Evolutionary conservation across 2,797 vertebrate species (phyloP), one percentile per base, ranked within the genome.

Genomic region (Sarcophilus harrisii): DNA sequence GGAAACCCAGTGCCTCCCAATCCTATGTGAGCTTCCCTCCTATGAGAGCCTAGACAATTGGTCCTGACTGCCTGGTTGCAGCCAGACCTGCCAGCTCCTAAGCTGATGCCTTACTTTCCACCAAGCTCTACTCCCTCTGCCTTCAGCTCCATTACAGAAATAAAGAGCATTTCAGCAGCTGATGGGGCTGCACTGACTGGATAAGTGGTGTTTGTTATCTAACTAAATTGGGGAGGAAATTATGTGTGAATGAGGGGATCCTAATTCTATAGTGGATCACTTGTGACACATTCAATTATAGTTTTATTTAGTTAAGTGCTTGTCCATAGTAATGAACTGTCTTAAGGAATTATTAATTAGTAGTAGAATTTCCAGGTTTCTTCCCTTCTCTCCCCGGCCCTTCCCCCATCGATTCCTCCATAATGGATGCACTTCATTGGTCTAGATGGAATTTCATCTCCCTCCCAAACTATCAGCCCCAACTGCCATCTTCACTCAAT

Each of bases 261-360:
- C 96, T 93, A 98, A 96, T 93, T 90, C 96, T 97, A 97, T 73
- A 2, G 58, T 97, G 92, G 97, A 98, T 98, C 98, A 97, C 94
- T 97, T 98, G 96, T 98, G 98, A 97, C 97, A 98, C 95, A 97
- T 98, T 96, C 92, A 96, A 98, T 98, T 98, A 98, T 90, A 54
- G 89, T 97, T 98, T 97, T 98, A 97, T 98, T 99, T 98, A 98
- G 96, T 98, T 98, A 98, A 97, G 97, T 87, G 97, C 92, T 97
- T 98, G 93, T 14, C 96, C 95, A 93, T 98, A 97, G 97, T 98
- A 98, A 98, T 98, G 93, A 98, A 96, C 0, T 2, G 52, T 92
- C 97, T 94, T 94, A 93, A 0, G 94, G 96, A 98, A 98, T 98
- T 97, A 98, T 97, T 93, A 97, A 96, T 92, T 97, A 97, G 96